Conservation (phyloP, 2,113 vertebrate species). For the Eonycteris spelaea region DNA sequence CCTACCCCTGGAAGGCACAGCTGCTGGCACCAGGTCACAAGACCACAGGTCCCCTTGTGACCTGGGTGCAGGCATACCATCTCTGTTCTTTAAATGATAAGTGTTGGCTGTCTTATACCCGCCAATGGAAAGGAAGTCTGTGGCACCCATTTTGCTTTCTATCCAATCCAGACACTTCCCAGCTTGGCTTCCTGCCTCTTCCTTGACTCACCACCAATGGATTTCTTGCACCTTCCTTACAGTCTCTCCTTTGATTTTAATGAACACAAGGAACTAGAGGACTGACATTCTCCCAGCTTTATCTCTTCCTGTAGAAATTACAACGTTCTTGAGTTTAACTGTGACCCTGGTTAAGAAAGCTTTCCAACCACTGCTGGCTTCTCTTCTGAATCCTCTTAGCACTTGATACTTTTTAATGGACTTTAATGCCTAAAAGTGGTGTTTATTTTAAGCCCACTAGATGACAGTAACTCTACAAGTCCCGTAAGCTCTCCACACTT, state of each 20-base stretch:
- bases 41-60: background rate
- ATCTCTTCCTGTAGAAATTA: background rate
- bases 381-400: background rate
- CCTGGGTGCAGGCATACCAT: background rate
- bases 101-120: background rate
- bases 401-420: background rate
- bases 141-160: background rate
- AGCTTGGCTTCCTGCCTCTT: too few species aligned
- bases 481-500: background rate
- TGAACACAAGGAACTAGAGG: background rate
- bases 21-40: too few species aligned
- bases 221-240: background rate
- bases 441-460: background rate
- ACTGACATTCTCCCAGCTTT: background rate
- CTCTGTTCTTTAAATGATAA: background rate
- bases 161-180: background rate
- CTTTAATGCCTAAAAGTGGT: background rate
- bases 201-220: background rate
- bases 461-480: background rate
- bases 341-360: background rate
- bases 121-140: background rate
- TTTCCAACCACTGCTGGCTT: background rate
- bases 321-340: background rate
- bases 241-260: background rate
- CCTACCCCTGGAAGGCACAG: background rate